Conservation (phyloP, 2,113 vertebrate species). For the Grallaria varia region DNA sequence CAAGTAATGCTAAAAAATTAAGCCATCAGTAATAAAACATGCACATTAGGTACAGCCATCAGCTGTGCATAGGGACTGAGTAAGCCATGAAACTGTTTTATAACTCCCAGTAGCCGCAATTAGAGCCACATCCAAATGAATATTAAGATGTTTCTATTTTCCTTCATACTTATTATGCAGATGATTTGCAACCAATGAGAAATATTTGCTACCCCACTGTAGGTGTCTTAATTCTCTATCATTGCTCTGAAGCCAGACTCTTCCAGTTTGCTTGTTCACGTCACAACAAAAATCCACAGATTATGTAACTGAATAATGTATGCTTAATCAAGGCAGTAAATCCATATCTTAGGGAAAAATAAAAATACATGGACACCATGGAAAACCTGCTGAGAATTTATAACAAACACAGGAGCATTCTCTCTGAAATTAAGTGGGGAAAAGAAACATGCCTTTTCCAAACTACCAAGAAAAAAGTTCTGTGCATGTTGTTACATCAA, state of each 20-base stretch:
- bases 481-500: neutral
- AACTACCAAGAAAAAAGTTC: neutral
- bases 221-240: neutral
- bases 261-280: neutral
- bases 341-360: neutral
- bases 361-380: neutral
- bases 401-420: neutral
- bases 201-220: neutral
- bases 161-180: neutral
- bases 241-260: neutral
- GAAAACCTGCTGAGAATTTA: neutral
- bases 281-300: neutral
- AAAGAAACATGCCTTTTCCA: neutral
- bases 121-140: neutral
- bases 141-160: slow-evolving; percentile 5
- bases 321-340: slow-evolving; percentile 7
- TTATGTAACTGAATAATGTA: neutral
- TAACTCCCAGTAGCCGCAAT: slow-evolving; percentile 4
- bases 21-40: neutral
- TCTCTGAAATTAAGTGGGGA: neutral
- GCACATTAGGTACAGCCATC: neutral
- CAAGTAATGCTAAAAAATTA: neutral
- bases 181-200: slow-evolving; percentile 2
- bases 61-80: neutral
- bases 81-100: neutral